Conservation (phyloP, 64 coral and sea anemone species). For the Anthopleura sola region DNA sequence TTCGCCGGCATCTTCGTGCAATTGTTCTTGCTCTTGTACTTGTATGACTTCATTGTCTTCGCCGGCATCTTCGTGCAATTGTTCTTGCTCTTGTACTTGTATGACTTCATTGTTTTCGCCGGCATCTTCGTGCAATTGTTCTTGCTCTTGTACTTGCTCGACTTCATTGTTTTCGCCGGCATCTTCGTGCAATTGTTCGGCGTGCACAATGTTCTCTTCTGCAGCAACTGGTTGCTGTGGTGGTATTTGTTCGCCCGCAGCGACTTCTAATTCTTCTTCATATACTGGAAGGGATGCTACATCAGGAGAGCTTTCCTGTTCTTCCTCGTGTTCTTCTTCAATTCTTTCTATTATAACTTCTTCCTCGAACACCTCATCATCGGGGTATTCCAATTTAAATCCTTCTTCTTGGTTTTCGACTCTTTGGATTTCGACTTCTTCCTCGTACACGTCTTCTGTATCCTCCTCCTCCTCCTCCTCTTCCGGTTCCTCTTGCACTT, state of each 20-base stretch:
- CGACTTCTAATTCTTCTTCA: conserved; percentile 51
- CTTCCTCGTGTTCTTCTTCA: conserved; percentile 41
- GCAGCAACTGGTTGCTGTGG: conserved; percentile 12
- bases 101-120: background rate
- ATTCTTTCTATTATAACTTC: conserved; percentile 66
- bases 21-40: background rate
- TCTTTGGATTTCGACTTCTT: conserved; percentile 59
- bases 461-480: conserved; percentile 18
- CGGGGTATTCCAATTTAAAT: conserved; percentile 60
- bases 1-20: background rate
- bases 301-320: conserved; percentile 21
- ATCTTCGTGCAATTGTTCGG: conserved; percentile 7
- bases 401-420: conserved; percentile 15
- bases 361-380: conserved; percentile 56
- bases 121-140: background rate
- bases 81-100: background rate
- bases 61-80: background rate
- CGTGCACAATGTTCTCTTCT: background rate
- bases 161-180: background rate
- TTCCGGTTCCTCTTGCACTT: conserved; percentile 54
- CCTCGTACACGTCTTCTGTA: conserved; percentile 44
- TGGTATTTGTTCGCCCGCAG: background rate
- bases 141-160: background rate
- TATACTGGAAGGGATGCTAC: background rate
- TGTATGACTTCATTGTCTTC: background rate